A percentile compares a stretch with the other conserved stretches of the same genome.
phyloP scores from a whole-genome alignment of 1,140 invertebrate species.

The Tetranychus urticae region DNA sequence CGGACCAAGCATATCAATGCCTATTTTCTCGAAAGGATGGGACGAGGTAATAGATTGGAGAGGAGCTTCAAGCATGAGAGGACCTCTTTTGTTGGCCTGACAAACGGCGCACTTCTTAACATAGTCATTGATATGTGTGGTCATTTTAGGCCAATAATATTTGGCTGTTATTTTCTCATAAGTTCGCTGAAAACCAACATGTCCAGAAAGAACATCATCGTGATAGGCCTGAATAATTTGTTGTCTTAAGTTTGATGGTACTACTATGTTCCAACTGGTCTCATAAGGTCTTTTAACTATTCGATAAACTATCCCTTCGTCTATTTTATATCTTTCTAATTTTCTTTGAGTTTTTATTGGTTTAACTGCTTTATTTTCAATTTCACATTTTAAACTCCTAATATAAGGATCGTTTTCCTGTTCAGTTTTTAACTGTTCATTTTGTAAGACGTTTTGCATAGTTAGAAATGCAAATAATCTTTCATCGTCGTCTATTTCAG shows the following conservation, averaged over 20 bases:
- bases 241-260: background rate
- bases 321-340: background rate
- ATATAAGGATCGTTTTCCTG: too few species aligned
- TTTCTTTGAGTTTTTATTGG: background rate
- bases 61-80: background rate
- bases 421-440: too few species aligned
- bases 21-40: constrained; percentile 11
- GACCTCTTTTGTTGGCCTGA: background rate
- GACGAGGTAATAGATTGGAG: constrained; percentile 4
- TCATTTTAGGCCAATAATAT: constrained; percentile 13
- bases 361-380: too few species aligned
- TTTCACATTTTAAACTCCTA: too few species aligned
- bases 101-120: constrained; percentile 10
- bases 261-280: background rate
- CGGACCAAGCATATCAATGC: constrained; percentile 15
- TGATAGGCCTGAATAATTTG: background rate
- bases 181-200: constrained; percentile 12
- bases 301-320: background rate
- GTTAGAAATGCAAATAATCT: too few species aligned
- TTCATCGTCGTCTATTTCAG: background rate
- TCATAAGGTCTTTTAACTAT: background rate
- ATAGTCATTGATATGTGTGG: constrained; percentile 5
- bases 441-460: too few species aligned
- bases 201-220: constrained; percentile 6
- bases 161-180: constrained; percentile 6